These are phyloP conservation scores for Aphyosemion australe DNA, from an alignment of 2,113 vertebrate genomes.

Conservation along the genomic window DNA sequence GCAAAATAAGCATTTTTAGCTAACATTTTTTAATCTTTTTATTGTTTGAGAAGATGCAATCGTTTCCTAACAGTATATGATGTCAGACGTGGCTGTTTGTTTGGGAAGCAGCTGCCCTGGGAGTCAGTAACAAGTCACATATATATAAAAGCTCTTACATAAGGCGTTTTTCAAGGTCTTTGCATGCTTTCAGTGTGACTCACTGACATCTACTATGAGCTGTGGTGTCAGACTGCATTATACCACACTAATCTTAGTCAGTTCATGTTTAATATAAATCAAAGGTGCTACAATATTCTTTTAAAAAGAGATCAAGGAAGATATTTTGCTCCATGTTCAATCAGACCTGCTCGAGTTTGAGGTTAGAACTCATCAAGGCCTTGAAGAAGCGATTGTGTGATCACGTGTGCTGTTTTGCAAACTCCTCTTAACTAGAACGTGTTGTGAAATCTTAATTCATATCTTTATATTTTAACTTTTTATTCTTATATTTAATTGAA, in stretches of 20 bases:
- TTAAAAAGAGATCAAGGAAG: not conserved
- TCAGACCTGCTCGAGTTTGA: no score
- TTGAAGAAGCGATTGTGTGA: not conserved
- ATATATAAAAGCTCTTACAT: conserved; percentile 38
- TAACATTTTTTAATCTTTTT: no score
- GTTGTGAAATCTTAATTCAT: not conserved
- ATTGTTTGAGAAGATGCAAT: no score
- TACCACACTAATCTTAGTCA: conserved; percentile 1
- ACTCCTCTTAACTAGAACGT: not conserved
- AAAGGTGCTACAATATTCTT: not conserved
- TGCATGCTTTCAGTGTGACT: conserved; percentile 49
- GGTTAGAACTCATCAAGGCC: not conserved
- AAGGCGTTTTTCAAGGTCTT: conserved; percentile 47
- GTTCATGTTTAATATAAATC: not conserved
- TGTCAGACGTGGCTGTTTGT: not conserved
- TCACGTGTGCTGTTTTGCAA: not conserved
- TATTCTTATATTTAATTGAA: no score
- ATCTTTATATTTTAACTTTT: not conserved
- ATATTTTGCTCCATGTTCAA: no score
- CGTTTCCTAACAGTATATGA: no score
- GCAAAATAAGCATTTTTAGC: not conserved
- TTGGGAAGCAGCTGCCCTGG: not conserved
- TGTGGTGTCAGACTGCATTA: conserved; percentile 32
- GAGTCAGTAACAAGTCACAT: conserved; percentile 38
- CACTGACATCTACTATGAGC: conserved; percentile 51